phyloP scores from a whole-genome alignment of 2,888 invertebrate species.

The Phasia obesa region DNA sequence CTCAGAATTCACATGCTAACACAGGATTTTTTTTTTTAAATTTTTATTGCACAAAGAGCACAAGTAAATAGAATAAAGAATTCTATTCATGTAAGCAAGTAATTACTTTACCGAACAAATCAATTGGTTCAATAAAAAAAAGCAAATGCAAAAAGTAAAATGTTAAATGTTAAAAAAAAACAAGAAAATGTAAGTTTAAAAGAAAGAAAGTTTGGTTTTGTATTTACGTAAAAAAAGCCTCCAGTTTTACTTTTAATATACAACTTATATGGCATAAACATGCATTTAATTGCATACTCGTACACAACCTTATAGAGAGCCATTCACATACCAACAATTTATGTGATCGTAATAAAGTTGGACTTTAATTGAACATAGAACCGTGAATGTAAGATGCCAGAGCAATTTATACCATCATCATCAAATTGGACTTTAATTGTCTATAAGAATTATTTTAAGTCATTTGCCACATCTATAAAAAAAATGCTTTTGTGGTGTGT shows the following conservation, averaged over 20 bases:
- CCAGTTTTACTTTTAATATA: slow-evolving; percentile 39
- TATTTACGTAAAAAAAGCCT: too few relatives aligned
- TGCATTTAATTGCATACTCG: slow-evolving; percentile 24
- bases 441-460: too few relatives aligned
- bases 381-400: neutral
- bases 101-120: slow-evolving; percentile 44
- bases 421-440: neutral
- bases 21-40: neutral
- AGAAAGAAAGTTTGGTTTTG: too few relatives aligned
- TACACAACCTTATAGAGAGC: neutral
- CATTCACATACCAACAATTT: neutral
- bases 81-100: slow-evolving; percentile 36
- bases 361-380: neutral
- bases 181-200: too few relatives aligned
- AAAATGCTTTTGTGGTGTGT: too few relatives aligned
- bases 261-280: slow-evolving; percentile 27
- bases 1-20: neutral
- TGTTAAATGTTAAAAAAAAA: too few relatives aligned
- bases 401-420: neutral
- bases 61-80: slow-evolving; percentile 40
- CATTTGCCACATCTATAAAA: neutral
- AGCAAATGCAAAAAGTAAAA: too few relatives aligned
- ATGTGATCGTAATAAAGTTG: neutral
- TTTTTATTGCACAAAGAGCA: slow-evolving; percentile 6
- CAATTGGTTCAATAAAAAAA: slow-evolving; percentile 4